phyloP scores from a whole-genome alignment of 2,797 vertebrate genomes.

The Eidolon dupreanum region DNA sequence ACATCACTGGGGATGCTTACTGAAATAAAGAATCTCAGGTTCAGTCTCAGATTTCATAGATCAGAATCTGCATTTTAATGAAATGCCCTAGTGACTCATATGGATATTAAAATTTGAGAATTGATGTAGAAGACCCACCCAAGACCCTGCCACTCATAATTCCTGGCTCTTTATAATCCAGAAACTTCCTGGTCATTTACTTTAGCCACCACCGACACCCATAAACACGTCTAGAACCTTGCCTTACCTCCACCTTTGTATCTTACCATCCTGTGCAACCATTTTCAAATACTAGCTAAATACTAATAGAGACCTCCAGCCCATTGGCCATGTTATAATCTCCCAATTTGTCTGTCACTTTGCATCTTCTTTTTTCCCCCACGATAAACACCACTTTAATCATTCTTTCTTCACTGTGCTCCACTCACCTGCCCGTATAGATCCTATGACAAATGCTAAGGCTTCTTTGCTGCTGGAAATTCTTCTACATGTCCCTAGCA shows the following conservation, averaged over 20 bases:
- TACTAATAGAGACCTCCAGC: background rate
- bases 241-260: background rate
- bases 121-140: background rate
- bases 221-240: background rate
- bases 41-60: background rate
- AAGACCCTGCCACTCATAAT: background rate
- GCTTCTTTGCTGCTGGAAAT: background rate
- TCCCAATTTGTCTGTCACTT: background rate
- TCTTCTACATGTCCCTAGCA: background rate
- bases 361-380: background rate
- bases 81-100: background rate
- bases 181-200: background rate
- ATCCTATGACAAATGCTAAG: background rate
- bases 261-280: background rate
- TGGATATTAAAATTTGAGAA: background rate
- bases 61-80: background rate
- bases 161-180: background rate
- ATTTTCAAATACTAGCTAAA: background rate
- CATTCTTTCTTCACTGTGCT: background rate
- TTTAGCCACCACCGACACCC: background rate
- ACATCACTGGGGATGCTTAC: background rate
- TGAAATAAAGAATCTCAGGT: background rate
- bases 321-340: background rate
- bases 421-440: background rate
- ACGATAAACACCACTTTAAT: background rate